phyloP scores from a whole-genome alignment of 53 echinoderm and acorn worm species.

The Echinometra lucunter region DNA sequence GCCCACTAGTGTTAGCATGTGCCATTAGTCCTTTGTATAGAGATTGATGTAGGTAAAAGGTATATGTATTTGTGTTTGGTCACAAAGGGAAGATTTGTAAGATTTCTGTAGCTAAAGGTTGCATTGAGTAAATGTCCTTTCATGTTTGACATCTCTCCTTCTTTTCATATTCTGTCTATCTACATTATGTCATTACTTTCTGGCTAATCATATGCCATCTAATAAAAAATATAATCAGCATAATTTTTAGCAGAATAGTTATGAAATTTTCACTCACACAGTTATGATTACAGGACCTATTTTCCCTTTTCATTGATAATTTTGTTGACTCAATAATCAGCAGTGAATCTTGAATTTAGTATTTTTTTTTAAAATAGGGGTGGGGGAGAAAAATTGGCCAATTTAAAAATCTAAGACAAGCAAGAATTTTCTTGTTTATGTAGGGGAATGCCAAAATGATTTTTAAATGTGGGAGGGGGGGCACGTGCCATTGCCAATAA shows the following conservation, averaged over 20 bases:
- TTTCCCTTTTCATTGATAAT: too few relatives aligned
- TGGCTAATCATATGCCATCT: neutral
- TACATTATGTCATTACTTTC: neutral
- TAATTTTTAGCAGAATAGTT: neutral
- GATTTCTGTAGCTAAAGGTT: neutral
- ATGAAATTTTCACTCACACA: neutral
- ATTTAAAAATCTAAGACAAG: too few relatives aligned
- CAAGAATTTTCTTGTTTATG: too few relatives aligned
- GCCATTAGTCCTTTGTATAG: neutral
- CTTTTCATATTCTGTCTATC: neutral
- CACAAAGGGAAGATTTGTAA: neutral
- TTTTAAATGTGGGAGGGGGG: too few relatives aligned
- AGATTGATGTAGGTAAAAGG: neutral
- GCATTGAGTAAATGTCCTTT: slow-evolving; percentile 8
- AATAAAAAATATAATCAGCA: neutral
- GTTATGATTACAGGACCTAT: too few relatives aligned
- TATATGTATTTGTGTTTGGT: neutral
- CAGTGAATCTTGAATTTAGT: too few relatives aligned
- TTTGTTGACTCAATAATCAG: too few relatives aligned
- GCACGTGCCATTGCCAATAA: neutral
- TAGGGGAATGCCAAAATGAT: too few relatives aligned
- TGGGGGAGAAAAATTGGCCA: too few relatives aligned
- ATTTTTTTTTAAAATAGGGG: too few relatives aligned
- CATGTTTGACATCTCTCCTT: neutral
- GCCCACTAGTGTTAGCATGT: neutral